Base-by-base conservation (phyloP, 1,140 invertebrate species). In the Leptinotarsa defecta region DNA sequence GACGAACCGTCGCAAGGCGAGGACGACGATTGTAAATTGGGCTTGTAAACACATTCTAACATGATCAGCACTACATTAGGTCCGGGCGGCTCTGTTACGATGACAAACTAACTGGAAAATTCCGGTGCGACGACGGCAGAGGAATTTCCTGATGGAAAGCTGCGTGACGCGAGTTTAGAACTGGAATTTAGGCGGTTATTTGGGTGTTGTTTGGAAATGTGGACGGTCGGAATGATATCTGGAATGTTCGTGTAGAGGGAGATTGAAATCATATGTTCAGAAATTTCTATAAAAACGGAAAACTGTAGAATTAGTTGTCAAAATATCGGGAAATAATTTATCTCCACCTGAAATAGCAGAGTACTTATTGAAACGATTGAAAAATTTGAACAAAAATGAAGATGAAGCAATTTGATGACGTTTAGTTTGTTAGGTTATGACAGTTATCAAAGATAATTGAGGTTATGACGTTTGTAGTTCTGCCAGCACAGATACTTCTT, bases 41-140 rank as follows among this genome's bases (percentile, higher is more conserved):
- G 75, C 82, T 80, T 82, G 84, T 81, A 84, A 85, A 85, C 84
- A 85, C 83, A 85, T 84, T 85, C 84, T 85, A 85, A 85, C 84
- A 84, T 85, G 83, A 85, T 85, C 84, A 85, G 83, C 82, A 83
- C 81, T 82, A 82, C 80, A 85, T 85, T 85, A 85, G 80, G 81
- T 81, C 81, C 77, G 68, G 79, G 71, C 80, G 77, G 64, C 78
- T 79, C 75, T 77, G 78, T 79, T 77, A 77, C 78, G 63, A 70
- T 78, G 72, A 72, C 76, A 78, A 78, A 78, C 77, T 78, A 78
- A 78, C 77, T 75, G 75, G 77, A 78, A 78, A 76, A 78, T 48
- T 71, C 52, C 70, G 49, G 22, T 57, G 4, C 52, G n/a, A 43
- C 34, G 13, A 57, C 52, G 52, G n/a, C 15, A 19, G n/a, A 15